phyloP scores from a whole-genome alignment of 2,797 vertebrate species.

The Calcarius lapponicus region DNA sequence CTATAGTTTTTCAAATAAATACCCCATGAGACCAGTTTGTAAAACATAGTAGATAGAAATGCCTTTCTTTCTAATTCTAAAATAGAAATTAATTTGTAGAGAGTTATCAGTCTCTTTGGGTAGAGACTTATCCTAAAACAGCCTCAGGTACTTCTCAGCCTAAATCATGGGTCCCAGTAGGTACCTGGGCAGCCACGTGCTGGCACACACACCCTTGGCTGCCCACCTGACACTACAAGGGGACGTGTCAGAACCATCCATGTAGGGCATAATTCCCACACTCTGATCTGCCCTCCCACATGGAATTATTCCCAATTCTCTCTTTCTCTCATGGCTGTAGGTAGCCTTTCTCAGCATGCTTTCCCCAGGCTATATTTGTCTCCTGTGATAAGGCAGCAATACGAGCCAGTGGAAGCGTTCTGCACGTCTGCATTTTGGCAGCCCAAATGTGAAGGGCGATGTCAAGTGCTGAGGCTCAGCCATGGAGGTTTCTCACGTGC shows the following conservation, averaged over 20 bases:
- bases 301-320: not conserved
- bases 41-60: not conserved
- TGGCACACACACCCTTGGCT: not conserved
- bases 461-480: not conserved
- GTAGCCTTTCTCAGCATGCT: not conserved
- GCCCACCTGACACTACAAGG: not conserved
- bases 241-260: not conserved
- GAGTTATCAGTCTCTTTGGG: not conserved
- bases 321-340: not conserved
- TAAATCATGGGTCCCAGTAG: not conserved
- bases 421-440: constrained; percentile 36
- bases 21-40: not conserved
- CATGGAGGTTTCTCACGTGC: not conserved
- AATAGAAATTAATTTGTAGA: not conserved
- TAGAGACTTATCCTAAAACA: not conserved
- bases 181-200: not conserved
- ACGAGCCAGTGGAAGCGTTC: not conserved
- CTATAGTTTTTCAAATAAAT: not conserved
- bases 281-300: not conserved
- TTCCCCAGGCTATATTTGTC: constrained; percentile 14
- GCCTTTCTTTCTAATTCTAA: not conserved
- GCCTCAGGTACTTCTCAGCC: not conserved
- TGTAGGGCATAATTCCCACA: not conserved
- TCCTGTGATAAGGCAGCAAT: constrained; percentile 20
- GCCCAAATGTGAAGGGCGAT: not conserved